Evolutionary conservation across 2,888 invertebrate genomes (phyloP).

Genomic region (Lasiommata megera): DNA sequence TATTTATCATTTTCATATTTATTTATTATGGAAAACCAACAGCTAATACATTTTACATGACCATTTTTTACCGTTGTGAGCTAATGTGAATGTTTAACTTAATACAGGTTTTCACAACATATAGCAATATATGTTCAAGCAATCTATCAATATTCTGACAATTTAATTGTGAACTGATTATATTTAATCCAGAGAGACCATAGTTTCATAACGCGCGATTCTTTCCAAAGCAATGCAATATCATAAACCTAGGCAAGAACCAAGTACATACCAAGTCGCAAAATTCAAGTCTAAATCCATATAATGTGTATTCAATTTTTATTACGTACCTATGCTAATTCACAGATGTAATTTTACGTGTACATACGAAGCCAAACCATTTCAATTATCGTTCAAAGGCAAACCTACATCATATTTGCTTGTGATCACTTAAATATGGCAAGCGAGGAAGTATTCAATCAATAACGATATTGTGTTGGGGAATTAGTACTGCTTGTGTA

Average conservation of each 20-base stretch:
- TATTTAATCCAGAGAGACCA: no score
- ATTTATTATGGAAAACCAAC: no score
- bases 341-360: neutral
- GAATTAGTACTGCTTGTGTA: neutral
- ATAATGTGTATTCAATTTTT: neutral
- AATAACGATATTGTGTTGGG: neutral
- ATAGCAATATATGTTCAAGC: no score
- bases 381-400: neutral
- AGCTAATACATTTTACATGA: no score
- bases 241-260: neutral
- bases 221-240: neutral
- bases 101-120: no score
- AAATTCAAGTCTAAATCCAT: neutral
- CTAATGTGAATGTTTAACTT: no score
- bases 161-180: no score
- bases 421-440: neutral
- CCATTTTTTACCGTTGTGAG: no score
- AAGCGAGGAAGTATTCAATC: slow-evolving; percentile 9
- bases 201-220: no score
- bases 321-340: slow-evolving; percentile 2
- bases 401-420: neutral
- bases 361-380: neutral
- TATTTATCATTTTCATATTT: no score
- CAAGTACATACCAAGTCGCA: neutral
- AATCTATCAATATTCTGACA: no score